These are phyloP conservation scores for Corythornis madagascariensis DNA, from an alignment of 2,113 vertebrate genomes.

Conservation along the genomic window DNA sequence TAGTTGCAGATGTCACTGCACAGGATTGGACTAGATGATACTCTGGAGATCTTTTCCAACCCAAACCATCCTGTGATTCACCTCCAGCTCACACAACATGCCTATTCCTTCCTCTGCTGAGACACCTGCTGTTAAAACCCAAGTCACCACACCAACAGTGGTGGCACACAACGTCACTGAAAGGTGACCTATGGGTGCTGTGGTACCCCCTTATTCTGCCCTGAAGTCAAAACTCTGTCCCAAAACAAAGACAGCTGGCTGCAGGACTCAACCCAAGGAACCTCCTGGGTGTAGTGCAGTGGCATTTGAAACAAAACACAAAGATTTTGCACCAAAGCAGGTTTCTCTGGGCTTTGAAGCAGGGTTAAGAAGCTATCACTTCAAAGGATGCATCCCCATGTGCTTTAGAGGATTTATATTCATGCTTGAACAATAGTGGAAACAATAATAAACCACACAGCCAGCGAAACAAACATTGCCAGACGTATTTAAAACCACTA, in stretches of 20 bases:
- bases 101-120: not conserved
- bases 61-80: not conserved
- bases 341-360: not conserved
- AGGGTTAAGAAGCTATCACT: not conserved
- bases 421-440: not conserved
- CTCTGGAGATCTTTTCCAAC: not conserved
- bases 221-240: not conserved
- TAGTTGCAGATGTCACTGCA: not conserved
- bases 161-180: rapidly evolving
- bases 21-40: not conserved
- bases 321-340: not conserved
- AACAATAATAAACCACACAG: not conserved
- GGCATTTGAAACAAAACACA: not conserved
- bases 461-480: not conserved
- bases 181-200: not conserved
- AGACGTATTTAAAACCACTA: not conserved
- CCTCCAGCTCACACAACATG: not conserved
- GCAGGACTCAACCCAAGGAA: no score
- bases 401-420: not conserved
- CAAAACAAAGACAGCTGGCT: not conserved
- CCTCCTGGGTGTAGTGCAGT: not conserved
- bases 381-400: not conserved
- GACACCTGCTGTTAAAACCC: not conserved
- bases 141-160: not conserved
- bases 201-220: not conserved